Evolutionary conservation across 2,888 invertebrate species (phyloP).

Genomic region (Ophion ellenae): DNA sequence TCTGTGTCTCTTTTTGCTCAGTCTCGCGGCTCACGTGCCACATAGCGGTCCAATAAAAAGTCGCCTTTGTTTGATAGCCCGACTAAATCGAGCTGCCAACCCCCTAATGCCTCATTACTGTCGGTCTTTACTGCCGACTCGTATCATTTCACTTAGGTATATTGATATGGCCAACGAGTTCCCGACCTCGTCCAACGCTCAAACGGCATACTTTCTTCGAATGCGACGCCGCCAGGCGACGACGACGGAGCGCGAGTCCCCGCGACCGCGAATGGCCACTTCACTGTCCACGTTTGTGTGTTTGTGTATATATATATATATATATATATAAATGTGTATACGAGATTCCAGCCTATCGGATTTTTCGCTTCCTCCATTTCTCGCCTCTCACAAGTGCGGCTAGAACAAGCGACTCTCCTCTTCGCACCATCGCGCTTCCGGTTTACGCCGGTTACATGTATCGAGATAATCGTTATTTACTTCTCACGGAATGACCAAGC

Average conservation of each 20-base stretch:
- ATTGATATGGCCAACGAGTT: conserved; percentile 84
- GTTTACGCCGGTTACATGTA: conserved; percentile 43
- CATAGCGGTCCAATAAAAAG: conserved; percentile 82
- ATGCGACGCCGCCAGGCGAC: conserved; percentile 70
- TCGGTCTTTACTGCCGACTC: conserved; percentile 83
- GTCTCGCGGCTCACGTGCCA: conserved; percentile 75
- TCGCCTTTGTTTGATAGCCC: conserved; percentile 84
- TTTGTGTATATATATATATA: conserved; percentile 14
- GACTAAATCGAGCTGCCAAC: conserved; percentile 83
- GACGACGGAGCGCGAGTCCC: conserved; percentile 50
- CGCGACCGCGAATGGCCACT: conserved; percentile 57
- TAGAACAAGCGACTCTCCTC: conserved; percentile 14
- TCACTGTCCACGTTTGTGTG: conserved; percentile 25
- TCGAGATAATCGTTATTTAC: conserved; percentile 50
- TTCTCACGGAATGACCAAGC: not conserved
- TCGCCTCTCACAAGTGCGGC: conserved; percentile 38
- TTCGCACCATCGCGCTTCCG: conserved; percentile 53
- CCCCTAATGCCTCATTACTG: conserved; percentile 84
- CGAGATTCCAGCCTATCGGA: conserved; percentile 58
- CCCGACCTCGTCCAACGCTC: conserved; percentile 82
- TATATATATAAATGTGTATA: conserved; percentile 10
- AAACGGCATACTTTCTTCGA: conserved; percentile 79
- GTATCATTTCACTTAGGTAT: conserved; percentile 84
- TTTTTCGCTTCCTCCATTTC: conserved; percentile 51
- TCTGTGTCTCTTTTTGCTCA: conserved; percentile 47